Evolutionary conservation across 2,797 vertebrate species (phyloP).

Genomic region (Galago senegalensis): DNA sequence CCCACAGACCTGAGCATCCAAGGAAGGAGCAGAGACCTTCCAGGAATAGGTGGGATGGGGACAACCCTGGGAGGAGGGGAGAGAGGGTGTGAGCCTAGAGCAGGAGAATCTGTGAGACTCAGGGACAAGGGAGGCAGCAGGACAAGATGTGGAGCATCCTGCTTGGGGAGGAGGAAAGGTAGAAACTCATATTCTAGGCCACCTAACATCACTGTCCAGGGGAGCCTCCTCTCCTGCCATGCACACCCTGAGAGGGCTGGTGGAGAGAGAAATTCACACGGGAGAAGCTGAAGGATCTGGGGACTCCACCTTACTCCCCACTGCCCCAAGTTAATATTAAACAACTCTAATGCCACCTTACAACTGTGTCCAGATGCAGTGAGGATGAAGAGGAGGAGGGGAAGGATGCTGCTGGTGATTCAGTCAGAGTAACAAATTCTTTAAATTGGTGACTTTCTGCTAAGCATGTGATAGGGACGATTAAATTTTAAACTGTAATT

Average conservation of each 20-base stretch:
- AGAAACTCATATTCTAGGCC: background rate
- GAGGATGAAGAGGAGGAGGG: background rate
- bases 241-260: background rate
- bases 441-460: background rate
- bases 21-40: background rate
- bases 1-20: background rate
- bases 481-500: background rate
- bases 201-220: background rate
- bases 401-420: too few relatives aligned
- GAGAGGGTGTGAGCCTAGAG: background rate
- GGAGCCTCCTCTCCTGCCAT: background rate
- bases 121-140: background rate
- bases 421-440: accelerated
- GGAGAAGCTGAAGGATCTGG: background rate
- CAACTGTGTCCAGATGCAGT: background rate
- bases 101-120: background rate
- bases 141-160: background rate
- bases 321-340: background rate
- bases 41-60: background rate
- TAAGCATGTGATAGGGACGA: background rate
- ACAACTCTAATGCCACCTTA: background rate
- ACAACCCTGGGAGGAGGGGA: accelerated
- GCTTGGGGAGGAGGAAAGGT: background rate
- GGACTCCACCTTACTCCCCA: background rate
- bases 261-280: background rate